These are phyloP conservation scores for Cololabis saira DNA, from an alignment of 2,113 vertebrate species.

Conservation along the genomic window DNA sequence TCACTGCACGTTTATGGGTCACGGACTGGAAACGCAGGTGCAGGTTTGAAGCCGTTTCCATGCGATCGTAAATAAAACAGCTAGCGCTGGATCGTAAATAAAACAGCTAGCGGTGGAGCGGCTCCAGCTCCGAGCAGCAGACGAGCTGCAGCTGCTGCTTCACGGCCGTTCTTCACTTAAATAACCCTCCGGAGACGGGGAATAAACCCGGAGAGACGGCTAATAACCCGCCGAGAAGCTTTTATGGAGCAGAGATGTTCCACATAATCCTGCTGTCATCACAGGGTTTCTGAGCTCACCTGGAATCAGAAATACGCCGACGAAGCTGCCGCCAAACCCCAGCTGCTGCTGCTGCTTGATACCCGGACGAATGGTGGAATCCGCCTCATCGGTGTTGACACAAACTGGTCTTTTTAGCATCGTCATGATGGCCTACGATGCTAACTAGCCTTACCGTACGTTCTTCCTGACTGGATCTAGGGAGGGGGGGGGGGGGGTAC, in stretches of 20 bases:
- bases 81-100: slow-evolving; percentile 4
- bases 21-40: too few relatives aligned
- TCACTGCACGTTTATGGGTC: background rate
- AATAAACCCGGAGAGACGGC: background rate
- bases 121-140: background rate
- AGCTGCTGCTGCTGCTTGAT: too few relatives aligned
- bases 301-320: background rate
- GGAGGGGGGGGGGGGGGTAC: too few relatives aligned
- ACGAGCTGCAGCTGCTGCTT: slow-evolving; percentile 8
- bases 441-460: too few relatives aligned
- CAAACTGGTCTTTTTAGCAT: too few relatives aligned
- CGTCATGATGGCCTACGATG: too few relatives aligned
- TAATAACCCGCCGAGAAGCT: background rate
- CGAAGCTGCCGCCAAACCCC: too few relatives aligned
- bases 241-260: background rate
- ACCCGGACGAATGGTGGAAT: too few relatives aligned
- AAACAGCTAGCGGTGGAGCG: background rate
- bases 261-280: slow-evolving; percentile 2
- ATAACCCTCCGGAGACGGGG: slow-evolving; percentile 2
- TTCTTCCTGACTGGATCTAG: too few relatives aligned
- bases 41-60: background rate
- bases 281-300: background rate
- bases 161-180: slow-evolving; percentile 1
- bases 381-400: too few relatives aligned
- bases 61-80: slow-evolving; percentile 1